Percentiles rank a stretch among this genome's conserved stretches.
Conservation (phyloP, 2,113 vertebrate genomes). For the Scatophagus argus region DNA sequence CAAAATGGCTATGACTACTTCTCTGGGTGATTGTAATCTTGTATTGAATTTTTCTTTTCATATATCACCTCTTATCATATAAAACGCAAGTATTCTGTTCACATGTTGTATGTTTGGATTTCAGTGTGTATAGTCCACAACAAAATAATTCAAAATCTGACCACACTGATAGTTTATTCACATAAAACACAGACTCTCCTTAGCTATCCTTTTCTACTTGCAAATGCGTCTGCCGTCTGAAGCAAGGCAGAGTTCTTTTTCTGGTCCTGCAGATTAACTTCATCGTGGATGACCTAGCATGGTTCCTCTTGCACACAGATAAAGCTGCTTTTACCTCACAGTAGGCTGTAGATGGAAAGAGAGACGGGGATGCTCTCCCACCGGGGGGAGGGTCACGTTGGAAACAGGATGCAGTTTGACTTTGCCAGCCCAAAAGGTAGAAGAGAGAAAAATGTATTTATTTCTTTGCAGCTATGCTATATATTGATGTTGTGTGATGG, state of each 20-base stretch:
- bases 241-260: conserved; percentile 10
- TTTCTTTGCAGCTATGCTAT: background rate
- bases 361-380: background rate
- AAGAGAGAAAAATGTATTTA: background rate
- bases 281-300: background rate
- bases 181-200: background rate
- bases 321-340: conserved; percentile 20
- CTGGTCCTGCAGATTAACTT: conserved; percentile 10
- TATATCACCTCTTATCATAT: conserved; percentile 1
- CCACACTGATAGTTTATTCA: background rate
- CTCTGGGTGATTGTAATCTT: conserved; percentile 6
- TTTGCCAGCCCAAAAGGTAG: background rate
- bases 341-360: conserved; percentile 32
- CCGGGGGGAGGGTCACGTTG: background rate
- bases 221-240: background rate
- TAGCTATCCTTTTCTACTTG: background rate
- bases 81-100: background rate
- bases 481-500: background rate
- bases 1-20: conserved; percentile 3
- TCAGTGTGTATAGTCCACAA: background rate
- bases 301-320: conserved; percentile 19
- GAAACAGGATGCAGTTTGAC: conserved; percentile 30
- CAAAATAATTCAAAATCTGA: background rate
- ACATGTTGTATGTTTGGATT: background rate
- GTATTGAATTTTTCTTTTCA: background rate